Conservation (phyloP, 2,113 vertebrate genomes). For the Nibea albiflora region DNA sequence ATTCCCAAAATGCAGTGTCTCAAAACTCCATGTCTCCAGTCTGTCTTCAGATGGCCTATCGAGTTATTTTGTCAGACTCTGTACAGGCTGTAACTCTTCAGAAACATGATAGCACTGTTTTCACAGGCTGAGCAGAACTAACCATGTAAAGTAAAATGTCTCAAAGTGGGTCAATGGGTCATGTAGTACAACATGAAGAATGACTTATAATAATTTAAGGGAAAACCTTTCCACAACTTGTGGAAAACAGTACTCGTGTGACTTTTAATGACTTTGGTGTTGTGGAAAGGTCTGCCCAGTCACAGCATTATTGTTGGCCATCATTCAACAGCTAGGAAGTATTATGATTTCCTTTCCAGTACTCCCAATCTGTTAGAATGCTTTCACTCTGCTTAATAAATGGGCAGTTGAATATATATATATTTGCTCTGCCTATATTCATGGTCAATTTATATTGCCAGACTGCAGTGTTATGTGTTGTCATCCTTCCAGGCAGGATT, state of each 20-base stretch:
- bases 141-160: not conserved
- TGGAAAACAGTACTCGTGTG: constrained; percentile 10
- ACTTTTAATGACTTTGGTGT: not conserved
- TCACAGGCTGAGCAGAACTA: not conserved
- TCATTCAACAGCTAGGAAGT: not conserved
- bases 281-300: not conserved
- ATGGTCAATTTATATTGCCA: no score
- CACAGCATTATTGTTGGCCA: not conserved
- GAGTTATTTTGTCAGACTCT: not conserved
- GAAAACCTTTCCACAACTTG: not conserved
- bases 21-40: no score
- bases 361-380: not conserved
- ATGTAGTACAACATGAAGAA: not conserved
- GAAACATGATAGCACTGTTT: not conserved
- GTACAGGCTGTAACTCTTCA: not conserved
- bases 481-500: not conserved
- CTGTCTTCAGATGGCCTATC: no score
- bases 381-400: not conserved
- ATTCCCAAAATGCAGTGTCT: no score
- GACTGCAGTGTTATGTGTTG: rapidly evolving
- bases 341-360: not conserved
- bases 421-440: not conserved
- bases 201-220: not conserved
- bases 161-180: constrained; percentile 33
- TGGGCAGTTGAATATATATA: not conserved